A percentile compares a stretch with the other conserved stretches of the same genome.
Conservation (phyloP, 2,113 vertebrate species). For the Bos taurus region ARS-UCD2.0 NC_037345.1:22439501-22440000, state of each 20-base stretch:
- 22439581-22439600: neutral
- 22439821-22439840: neutral
- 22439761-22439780: neutral
- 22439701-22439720: neutral
- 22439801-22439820: neutral
- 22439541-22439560: neutral
- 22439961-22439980: neutral
- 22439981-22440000: neutral
- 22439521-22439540: neutral
- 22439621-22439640: neutral
- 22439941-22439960: neutral
- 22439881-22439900: neutral
- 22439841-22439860: neutral
- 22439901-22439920: neutral
- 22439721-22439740: neutral
- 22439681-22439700: neutral
- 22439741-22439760: neutral
- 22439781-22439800: neutral
- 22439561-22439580: neutral
- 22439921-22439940: neutral
- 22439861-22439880: neutral
- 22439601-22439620: neutral
- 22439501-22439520: neutral
- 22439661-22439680: neutral
- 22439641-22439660: neutral